Evolutionary conservation across 64 coral and sea anemone species (phyloP), one percentile per base, ranked within the genome.

Genomic region (Montipora cactus): DNA sequence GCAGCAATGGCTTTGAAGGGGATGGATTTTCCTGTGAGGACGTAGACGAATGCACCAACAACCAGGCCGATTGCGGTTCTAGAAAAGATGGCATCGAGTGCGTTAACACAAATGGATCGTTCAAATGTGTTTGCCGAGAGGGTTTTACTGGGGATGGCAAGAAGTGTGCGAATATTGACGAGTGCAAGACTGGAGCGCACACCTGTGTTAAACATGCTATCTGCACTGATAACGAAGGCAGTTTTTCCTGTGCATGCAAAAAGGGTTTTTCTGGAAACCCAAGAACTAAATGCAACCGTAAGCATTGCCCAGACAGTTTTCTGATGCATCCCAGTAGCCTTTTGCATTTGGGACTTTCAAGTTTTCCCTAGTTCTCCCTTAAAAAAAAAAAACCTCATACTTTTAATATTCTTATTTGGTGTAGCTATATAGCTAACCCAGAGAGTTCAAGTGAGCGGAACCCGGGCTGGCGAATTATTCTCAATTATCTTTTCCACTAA

Each of bases 1-100:
- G 81, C 19, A 83, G 49, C 8, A 47, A 83, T 15, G 81, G 81
- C 28, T 83, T 47, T 67, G 59, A 83, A 67, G 81, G 81, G 1
- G 44, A 83, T 37, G 81, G 81, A 45, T 23, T 37, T 2, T 3
- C 22, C 12, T 83, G 81, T 11, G 47, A 67, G 14, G 81, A 83
- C 28, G 37, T 68, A 19, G 59, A 83, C 14, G 81, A 83, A 67
- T 83, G 81, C 28, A 5, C 5, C 14, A 67, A 15, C 12, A 46
- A 61, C 5, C 2, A 67, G 15, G 4, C 67, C 67, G 13, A 66
- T 8, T 16, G 45, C 11, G 45, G 44, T 16, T 16, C 15, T 1
- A 16, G 7, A 19, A 83, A 47, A 28, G 78, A 80, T 58, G 37
- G 58, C 8, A 58, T 66, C 37, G 57, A 19, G 11, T 83, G 81